Evolutionary conservation across 2,113 vertebrate genomes (phyloP).

Genomic region (Etheostoma spectabile): DNA sequence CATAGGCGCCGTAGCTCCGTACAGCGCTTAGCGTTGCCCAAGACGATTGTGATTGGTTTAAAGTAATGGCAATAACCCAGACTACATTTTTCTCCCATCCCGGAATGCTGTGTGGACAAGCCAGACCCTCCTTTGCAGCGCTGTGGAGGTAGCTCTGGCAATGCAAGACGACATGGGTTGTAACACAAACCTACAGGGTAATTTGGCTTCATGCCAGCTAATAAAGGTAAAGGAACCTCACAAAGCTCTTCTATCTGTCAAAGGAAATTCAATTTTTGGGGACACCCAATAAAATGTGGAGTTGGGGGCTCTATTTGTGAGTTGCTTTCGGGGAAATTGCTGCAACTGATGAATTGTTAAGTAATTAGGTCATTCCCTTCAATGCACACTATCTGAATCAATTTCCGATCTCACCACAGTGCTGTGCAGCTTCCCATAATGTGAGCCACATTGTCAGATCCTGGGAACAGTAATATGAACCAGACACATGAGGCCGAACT

Average conservation of each 20-base stretch:
- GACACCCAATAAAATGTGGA: constrained; percentile 50
- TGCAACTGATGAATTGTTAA: constrained; percentile 66
- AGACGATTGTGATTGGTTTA: no score
- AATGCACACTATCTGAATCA: constrained; percentile 72
- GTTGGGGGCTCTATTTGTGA: constrained; percentile 20
- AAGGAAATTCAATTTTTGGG: constrained; percentile 57
- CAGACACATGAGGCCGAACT: constrained; percentile 69
- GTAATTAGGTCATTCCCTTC: constrained; percentile 77
- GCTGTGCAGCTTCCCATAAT: constrained; percentile 67
- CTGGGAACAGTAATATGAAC: constrained; percentile 66
- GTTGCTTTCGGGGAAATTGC: constrained; percentile 30
- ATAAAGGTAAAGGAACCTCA: constrained; percentile 37
- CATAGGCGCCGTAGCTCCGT: no score
- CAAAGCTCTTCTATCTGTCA: constrained; percentile 57
- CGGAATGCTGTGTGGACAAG: no score
- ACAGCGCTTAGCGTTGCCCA: no score
- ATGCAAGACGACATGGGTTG: neutral
- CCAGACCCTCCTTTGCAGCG: no score
- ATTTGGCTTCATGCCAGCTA: constrained; percentile 32
- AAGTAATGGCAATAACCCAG: no score
- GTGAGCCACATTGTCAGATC: constrained; percentile 79
- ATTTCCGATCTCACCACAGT: constrained; percentile 69
- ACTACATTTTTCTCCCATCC: no score
- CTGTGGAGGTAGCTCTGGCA: no score
- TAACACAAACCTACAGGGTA: constrained; percentile 43